Evolutionary conservation across 2,888 invertebrate species (phyloP), one percentile per base, ranked within the genome.

Genomic region (Vesta saturnalis): DNA sequence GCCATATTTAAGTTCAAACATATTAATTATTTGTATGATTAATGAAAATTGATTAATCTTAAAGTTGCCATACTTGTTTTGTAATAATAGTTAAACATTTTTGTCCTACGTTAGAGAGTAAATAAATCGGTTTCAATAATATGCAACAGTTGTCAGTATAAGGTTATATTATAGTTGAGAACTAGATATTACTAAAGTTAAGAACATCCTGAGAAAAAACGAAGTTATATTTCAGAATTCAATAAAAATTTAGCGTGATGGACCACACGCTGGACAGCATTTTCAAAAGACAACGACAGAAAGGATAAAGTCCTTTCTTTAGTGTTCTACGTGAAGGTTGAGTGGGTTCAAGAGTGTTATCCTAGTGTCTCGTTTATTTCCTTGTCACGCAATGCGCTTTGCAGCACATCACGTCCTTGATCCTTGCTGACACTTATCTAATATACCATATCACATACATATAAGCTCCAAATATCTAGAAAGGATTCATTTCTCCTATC

Each of bases 371-470:
- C 73, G 72, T 77, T 76, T 74, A 76, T 73, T 76, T 76, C 70
- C 76, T 65, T 69, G 73, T 78, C 78, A 78, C 78, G 78, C 77
- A 70, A 72, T 72, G 76, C 72, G 74, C 74, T 76, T 75, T 72
- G 70, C 74, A 72, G 77, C 69, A 67, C 70, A 71, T 73, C 73
- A 73, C 77, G 74, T 76, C 73, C 74, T 71, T 78, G 78, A 78
- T 77, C 77, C 76, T 68, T 74, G 75, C 76, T 78, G 78, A 78
- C 78, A 78, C 78, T 78, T 77, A 78, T 78, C 78, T 78, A 78
- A 78, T 78, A 77, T 78, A 77, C 77, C 78, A 78, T 78, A 77
- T 77, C 77, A 77, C 39, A 39, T n/a, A n/a, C 75, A 76, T 77
- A 77, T 78, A 78, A 78, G 77, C 77, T 77, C 74, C 72, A 76